Evolutionary conservation across 2,888 invertebrate genomes (phyloP).

Genomic region (Eilema griseolum): DNA sequence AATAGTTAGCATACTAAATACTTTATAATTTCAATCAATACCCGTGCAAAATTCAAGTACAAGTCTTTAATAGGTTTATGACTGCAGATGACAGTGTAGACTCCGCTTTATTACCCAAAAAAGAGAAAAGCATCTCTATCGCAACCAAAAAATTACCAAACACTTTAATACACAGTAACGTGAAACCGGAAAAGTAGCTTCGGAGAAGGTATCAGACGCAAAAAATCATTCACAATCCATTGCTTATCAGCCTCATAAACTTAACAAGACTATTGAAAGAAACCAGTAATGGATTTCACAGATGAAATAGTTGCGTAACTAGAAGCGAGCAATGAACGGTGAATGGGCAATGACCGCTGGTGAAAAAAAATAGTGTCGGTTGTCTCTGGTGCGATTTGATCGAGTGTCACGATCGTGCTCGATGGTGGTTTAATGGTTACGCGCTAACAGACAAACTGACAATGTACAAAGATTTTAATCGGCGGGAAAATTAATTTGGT

Average conservation of each 20-base stretch:
- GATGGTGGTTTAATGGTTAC: conserved; percentile 33
- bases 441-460: conserved; percentile 47
- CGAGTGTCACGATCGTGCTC: conserved; percentile 56
- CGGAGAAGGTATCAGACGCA: conserved; percentile 41
- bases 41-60: no score
- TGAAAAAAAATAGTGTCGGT: conserved; percentile 55
- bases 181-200: conserved; percentile 60
- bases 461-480: conserved; percentile 40
- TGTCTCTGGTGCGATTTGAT: conserved; percentile 47
- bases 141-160: conserved; percentile 27
- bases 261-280: conserved; percentile 1
- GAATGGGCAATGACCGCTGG: conserved; percentile 64
- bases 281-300: conserved; percentile 45
- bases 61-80: background rate
- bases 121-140: conserved; percentile 12
- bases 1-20: no score
- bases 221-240: conserved; percentile 38
- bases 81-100: background rate
- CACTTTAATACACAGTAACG: conserved; percentile 41
- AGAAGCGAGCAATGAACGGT: conserved; percentile 54
- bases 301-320: conserved; percentile 54
- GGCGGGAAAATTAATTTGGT: conserved; percentile 27
- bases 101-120: conserved; percentile 13
- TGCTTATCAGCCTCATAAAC: conserved; percentile 16
- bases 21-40: no score